phyloP scores from a whole-genome alignment of 2,113 vertebrate genomes.

The Tetrao urogallus region DNA sequence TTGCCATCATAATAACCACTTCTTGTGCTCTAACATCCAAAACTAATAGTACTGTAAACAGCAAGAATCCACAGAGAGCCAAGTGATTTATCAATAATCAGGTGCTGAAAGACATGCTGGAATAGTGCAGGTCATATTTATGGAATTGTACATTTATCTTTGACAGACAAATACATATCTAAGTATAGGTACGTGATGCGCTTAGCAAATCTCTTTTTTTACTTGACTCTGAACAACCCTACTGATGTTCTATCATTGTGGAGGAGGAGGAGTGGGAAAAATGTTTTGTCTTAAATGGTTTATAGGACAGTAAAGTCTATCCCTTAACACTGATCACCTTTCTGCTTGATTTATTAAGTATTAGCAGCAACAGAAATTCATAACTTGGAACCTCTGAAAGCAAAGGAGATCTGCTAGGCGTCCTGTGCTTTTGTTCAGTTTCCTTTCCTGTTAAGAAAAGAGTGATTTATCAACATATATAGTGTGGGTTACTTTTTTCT shows the following conservation, averaged over 20 bases:
- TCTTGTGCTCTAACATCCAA: not conserved
- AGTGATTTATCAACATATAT: too few relatives aligned
- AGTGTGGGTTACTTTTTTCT: too few relatives aligned
- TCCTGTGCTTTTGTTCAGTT: not conserved
- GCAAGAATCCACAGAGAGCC: not conserved
- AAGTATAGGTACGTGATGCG: not conserved
- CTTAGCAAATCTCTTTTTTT: not conserved
- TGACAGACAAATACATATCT: not conserved
- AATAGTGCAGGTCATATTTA: conserved; percentile 18
- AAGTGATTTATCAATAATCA: conserved; percentile 18
- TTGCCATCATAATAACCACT: not conserved
- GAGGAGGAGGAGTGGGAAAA: not conserved
- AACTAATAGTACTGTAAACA: not conserved
- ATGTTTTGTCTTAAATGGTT: not conserved
- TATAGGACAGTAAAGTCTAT: not conserved
- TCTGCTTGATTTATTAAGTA: not conserved
- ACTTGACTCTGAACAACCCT: not conserved
- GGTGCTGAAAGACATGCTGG: not conserved
- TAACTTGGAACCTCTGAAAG: not conserved
- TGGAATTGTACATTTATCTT: not conserved
- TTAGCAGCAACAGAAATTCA: not conserved
- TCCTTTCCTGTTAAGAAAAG: not conserved
- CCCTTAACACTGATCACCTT: not conserved
- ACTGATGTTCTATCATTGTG: not conserved
- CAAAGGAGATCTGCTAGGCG: not conserved